These are phyloP conservation scores for Drosophila cognata DNA, from an alignment of 2,888 invertebrate species.

Conservation along the genomic window DNA sequence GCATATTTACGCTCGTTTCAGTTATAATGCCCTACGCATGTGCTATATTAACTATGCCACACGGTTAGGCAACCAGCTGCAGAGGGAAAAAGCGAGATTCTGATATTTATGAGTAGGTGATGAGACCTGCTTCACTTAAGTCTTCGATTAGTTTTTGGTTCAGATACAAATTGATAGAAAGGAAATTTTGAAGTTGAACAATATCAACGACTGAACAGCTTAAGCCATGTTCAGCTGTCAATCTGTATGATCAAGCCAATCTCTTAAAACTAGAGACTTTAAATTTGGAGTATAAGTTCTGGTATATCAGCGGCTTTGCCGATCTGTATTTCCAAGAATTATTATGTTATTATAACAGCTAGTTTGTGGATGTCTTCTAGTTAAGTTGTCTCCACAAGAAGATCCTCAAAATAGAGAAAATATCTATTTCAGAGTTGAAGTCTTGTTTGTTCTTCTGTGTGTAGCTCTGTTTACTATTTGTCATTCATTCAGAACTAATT, in stretches of 20 bases:
- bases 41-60: not conserved
- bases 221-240: not conserved
- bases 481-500: not conserved
- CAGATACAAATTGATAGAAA: not conserved
- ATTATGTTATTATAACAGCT: not conserved
- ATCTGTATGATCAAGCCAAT: not conserved
- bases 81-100: not conserved
- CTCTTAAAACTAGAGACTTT: too few species aligned
- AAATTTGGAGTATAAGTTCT: too few species aligned
- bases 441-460: not conserved
- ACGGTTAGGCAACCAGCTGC: not conserved
- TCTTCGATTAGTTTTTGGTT: not conserved
- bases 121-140: not conserved
- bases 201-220: not conserved
- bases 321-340: not conserved
- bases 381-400: not conserved
- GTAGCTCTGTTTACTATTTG: not conserved
- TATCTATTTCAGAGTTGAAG: not conserved
- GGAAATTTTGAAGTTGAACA: not conserved
- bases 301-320: too few species aligned
- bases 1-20: constrained; percentile 76
- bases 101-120: not conserved
- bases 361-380: not conserved
- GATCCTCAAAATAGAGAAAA: not conserved
- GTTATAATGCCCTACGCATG: constrained; percentile 16